Conservation (phyloP, 1,140 invertebrate species). For the Drosophila erecta region DNA sequence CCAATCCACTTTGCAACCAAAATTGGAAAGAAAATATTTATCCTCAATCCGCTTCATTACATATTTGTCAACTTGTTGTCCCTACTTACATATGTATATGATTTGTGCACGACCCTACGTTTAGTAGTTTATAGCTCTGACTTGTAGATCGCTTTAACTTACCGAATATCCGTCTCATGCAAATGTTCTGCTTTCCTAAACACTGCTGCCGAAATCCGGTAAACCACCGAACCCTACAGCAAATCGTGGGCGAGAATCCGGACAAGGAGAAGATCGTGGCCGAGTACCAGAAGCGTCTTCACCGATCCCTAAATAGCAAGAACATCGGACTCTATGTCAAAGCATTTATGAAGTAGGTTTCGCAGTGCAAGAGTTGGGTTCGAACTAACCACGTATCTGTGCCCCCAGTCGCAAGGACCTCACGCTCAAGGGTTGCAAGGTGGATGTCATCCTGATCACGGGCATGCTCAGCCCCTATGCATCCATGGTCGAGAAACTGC, state of each 20-base stretch:
- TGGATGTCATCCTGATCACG: constrained; percentile 92
- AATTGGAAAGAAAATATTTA: constrained; percentile 29
- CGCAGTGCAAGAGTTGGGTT: neutral
- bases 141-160: constrained; percentile 5
- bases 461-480: constrained; percentile 93
- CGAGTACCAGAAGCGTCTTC: constrained; percentile 91
- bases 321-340: constrained; percentile 94
- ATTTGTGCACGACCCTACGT: constrained; percentile 39
- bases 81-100: constrained; percentile 11
- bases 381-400: neutral
- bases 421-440: constrained; percentile 88
- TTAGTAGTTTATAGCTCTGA: constrained; percentile 18
- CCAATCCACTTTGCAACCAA: constrained; percentile 15
- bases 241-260: constrained; percentile 85
- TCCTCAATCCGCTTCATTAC: constrained; percentile 7
- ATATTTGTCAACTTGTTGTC: constrained; percentile 18
- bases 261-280: constrained; percentile 91
- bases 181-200: constrained; percentile 44
- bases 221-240: constrained; percentile 56
- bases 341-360: constrained; percentile 90
- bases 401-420: constrained; percentile 89
- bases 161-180: constrained; percentile 23
- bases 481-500: constrained; percentile 90
- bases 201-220: constrained; percentile 30
- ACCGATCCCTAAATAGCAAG: constrained; percentile 92